These are phyloP conservation scores for Drosophila mimetica DNA, from an alignment of 2,888 invertebrate species.

Conservation along the genomic window DNA sequence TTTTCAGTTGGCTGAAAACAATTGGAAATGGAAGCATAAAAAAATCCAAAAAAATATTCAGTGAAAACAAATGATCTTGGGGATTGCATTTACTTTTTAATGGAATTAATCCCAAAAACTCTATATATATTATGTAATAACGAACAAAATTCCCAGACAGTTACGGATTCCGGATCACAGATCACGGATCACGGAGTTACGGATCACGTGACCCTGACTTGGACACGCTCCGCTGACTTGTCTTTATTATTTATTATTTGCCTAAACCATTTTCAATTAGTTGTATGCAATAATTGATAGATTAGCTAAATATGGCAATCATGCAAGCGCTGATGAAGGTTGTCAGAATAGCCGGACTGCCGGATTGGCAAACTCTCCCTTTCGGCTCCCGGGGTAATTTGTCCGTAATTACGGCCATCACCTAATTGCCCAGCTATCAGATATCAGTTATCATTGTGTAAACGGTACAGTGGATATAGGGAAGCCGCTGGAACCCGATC, in stretches of 20 bases:
- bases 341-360: constrained; percentile 9
- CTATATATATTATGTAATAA: not conserved
- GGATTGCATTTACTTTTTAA: not conserved
- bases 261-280: constrained; percentile 69
- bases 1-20: not conserved
- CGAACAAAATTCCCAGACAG: constrained; percentile 1
- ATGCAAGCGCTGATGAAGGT: constrained; percentile 52
- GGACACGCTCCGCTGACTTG: constrained; percentile 50
- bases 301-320: constrained; percentile 52
- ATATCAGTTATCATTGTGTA: constrained; percentile 27
- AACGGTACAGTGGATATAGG: constrained; percentile 11
- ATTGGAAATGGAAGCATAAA: not conserved
- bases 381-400: constrained; percentile 27
- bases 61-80: not conserved
- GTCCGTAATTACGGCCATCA: constrained; percentile 26
- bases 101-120: not conserved
- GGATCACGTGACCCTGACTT: constrained; percentile 29
- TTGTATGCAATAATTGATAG: constrained; percentile 61
- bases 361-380: constrained; percentile 22
- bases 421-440: constrained; percentile 29
- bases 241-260: constrained; percentile 63
- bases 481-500: constrained; percentile 17
- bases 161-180: constrained; percentile 11
- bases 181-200: constrained; percentile 8
- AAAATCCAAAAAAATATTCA: not conserved